These are phyloP conservation scores for Spongilla lacustris DNA, from an alignment of 37 sponge, comb jelly and placozoan genomes.

Conservation along the genomic window DNA sequence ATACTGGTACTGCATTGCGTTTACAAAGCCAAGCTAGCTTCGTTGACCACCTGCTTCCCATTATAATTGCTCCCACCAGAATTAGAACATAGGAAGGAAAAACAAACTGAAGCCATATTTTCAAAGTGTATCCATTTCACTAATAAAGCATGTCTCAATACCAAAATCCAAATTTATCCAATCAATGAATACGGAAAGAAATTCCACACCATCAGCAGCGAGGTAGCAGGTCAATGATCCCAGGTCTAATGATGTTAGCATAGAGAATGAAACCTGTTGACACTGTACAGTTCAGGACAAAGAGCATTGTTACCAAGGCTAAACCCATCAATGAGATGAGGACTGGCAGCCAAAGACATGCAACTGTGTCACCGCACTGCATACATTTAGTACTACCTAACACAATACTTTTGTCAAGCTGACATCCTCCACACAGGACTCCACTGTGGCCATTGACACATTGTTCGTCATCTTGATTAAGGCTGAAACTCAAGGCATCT, in stretches of 20 bases:
- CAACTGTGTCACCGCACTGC: neutral
- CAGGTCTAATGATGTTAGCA: constrained; percentile 8
- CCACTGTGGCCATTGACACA: neutral
- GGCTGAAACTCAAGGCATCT: neutral
- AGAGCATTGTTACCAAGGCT: neutral
- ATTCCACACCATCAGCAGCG: neutral
- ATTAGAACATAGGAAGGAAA: constrained; percentile 12
- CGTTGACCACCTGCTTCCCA: neutral
- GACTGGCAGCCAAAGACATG: neutral
- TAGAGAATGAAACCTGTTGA: constrained; percentile 5
- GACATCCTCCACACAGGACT: neutral
- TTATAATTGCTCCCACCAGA: neutral
- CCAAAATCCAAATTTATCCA: constrained; percentile 29
- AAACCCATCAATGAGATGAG: neutral
- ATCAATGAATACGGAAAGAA: constrained; percentile 1
- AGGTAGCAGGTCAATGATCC: neutral
- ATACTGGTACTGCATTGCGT: constrained; percentile 12
- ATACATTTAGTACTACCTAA: neutral
- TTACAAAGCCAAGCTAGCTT: neutral
- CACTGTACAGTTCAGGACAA: neutral
- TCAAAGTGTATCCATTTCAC: neutral
- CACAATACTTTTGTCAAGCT: neutral
- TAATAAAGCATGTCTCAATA: constrained; percentile 6
- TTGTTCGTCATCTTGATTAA: neutral
- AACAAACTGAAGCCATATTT: constrained; percentile 27